phyloP scores from a whole-genome alignment of 2,797 vertebrate genomes.

The Orientallactaga sibirica region DNA sequence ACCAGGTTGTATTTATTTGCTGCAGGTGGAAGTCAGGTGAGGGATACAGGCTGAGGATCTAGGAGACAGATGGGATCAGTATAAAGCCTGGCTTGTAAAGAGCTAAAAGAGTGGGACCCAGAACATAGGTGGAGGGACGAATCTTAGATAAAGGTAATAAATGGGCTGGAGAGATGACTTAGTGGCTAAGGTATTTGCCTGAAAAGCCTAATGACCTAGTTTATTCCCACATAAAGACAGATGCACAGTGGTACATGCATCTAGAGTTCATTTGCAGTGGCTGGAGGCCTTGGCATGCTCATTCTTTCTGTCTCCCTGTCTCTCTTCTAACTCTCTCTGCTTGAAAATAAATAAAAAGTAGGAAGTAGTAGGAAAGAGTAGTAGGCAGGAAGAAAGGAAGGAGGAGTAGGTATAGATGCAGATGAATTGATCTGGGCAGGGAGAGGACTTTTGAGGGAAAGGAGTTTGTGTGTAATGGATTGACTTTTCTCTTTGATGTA shows the following conservation, averaged over 20 bases:
- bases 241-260: too few relatives aligned
- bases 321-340: too few relatives aligned
- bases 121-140: background rate
- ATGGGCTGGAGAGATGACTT: too few relatives aligned
- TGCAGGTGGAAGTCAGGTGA: background rate
- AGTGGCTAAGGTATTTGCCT: too few relatives aligned
- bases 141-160: background rate
- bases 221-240: too few relatives aligned
- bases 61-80: background rate
- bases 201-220: too few relatives aligned
- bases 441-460: background rate
- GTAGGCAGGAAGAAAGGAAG: background rate
- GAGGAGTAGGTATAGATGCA: background rate
- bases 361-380: background rate
- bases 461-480: background rate
- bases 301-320: too few relatives aligned
- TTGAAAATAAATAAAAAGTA: too few relatives aligned
- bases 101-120: background rate
- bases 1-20: background rate
- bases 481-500: slow-evolving; percentile 51
- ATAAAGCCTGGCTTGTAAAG: background rate
- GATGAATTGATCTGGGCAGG: background rate
- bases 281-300: too few relatives aligned
- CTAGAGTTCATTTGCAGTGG: too few relatives aligned
- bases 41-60: background rate